phyloP scores from a whole-genome alignment of 2,888 invertebrate species.

The Hirtodrosophila trivittata region DNA sequence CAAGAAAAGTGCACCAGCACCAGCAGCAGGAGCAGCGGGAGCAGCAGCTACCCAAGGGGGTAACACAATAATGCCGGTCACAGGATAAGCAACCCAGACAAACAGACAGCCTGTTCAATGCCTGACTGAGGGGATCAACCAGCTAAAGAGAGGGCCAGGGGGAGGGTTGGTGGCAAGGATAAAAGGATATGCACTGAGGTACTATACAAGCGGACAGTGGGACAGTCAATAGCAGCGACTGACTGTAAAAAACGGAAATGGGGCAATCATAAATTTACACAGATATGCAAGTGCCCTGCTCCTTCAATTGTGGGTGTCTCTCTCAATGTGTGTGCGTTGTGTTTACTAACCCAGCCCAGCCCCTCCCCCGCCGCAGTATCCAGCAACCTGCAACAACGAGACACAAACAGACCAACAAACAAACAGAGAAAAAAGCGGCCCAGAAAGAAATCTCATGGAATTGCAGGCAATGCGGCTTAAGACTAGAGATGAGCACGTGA shows the following conservation, averaged over 20 bases:
- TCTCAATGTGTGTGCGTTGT: slow-evolving; percentile 30
- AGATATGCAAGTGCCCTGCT: slow-evolving; percentile 78
- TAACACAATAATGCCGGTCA: slow-evolving; percentile 75
- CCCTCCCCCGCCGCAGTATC: slow-evolving; percentile 1
- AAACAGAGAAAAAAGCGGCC: slow-evolving; percentile 19
- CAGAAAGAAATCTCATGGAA: slow-evolving; percentile 50
- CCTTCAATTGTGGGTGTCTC: slow-evolving; percentile 10
- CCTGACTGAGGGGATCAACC: background rate
- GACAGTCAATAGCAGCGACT: slow-evolving; percentile 69
- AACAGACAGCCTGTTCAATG: slow-evolving; percentile 16
- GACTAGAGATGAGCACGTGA: slow-evolving; percentile 45
- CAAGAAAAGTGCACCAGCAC: slow-evolving; percentile 45
- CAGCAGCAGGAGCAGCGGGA: slow-evolving; percentile 26
- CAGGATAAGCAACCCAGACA: slow-evolving; percentile 67
- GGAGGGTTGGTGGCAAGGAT: background rate
- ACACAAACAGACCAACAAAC: slow-evolving; percentile 49
- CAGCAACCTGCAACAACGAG: slow-evolving; percentile 30
- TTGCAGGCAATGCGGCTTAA: slow-evolving; percentile 24
- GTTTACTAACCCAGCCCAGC: slow-evolving; percentile 3
- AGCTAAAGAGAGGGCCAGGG: background rate
- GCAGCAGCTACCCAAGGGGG: slow-evolving; percentile 45
- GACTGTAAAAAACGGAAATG: slow-evolving; percentile 82
- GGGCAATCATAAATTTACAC: slow-evolving; percentile 84
- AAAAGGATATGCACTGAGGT: background rate
- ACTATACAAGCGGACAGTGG: slow-evolving; percentile 29